These are phyloP conservation scores for Eupristina koningsbergeri DNA, from an alignment of 1,140 invertebrate genomes.

Conservation along the genomic window DNA sequence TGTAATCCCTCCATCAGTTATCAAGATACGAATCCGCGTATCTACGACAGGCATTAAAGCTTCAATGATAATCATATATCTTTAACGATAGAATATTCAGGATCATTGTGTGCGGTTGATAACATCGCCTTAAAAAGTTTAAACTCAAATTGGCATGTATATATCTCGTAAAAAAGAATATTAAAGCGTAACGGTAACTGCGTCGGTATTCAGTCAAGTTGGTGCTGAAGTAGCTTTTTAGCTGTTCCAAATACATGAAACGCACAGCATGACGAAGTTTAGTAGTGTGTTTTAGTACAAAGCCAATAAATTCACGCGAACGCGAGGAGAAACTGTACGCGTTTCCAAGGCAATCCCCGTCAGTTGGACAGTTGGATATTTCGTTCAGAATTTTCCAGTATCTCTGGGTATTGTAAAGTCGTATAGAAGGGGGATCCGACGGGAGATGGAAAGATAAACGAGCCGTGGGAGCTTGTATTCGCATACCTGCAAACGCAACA, in stretches of 20 bases:
- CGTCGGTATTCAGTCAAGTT: neutral
- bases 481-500: neutral
- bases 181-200: too few species aligned
- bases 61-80: neutral
- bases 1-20: neutral
- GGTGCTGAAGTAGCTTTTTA: neutral
- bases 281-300: neutral
- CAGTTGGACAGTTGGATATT: constrained; percentile 55
- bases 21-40: neutral
- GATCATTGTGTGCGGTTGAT: neutral
- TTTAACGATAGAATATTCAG: neutral
- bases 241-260: neutral
- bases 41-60: neutral
- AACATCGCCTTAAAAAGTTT: neutral
- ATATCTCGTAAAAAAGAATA: neutral
- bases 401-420: constrained; percentile 11
- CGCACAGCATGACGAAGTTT: neutral
- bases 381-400: constrained; percentile 46
- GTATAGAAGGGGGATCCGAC: neutral
- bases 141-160: too few species aligned
- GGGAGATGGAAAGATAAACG: neutral
- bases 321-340: neutral
- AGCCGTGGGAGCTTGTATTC: neutral
- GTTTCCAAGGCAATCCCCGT: constrained; percentile 35
- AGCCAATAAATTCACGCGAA: neutral